Base-by-base conservation (phyloP, 1,140 invertebrate genomes). In the Papilio polytes region DNA sequence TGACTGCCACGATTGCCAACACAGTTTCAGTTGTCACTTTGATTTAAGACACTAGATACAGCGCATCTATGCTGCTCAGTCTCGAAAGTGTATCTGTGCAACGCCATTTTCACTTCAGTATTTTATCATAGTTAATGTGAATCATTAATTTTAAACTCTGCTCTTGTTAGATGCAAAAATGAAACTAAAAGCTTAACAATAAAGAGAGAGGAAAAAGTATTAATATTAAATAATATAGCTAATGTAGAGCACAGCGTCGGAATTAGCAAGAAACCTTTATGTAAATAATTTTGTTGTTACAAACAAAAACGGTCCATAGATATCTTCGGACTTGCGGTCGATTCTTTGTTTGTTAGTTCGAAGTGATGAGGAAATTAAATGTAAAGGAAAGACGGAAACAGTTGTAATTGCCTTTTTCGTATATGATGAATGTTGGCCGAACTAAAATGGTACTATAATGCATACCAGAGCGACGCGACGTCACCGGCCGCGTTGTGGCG, bases 391-490 rank as follows among this genome's bases (percentile, higher is more conserved):
- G 53, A 78, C 76, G 76, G 51, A 59, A 59, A 22, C 44, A 41
- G 76, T 78, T 59, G 76, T 63, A 78, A 78, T 59, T 78, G 76
- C 76, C 76, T 78, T 59, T 41, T 78, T 59, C 44, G 76, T 78
- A 78, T 6, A 59, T 56, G 74, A 63, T 78, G 15, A 53, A 63
- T 78, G 53, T 41, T 56, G 48, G 51, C 48, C 15, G 74, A 77
- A 53, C 85, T 48, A 85, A 89, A 87, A 88, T 86, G 85, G 87
- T 78, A 59, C 83, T 85, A 80, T 81, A 66, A 84, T 84, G 86
- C 87, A 91, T 90, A 91, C 87, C 89, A 88, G 85, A 87, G 76
- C 84, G 84, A 82, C 83, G 80, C 48, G 80, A 81, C 79, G 81
- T 84, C 84, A 84, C 51, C 78, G 66, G 81, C 13, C n/a, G 80